Evolutionary conservation across 2,113 vertebrate species (phyloP).

Genomic region (Archocentrus centrarchus): DNA sequence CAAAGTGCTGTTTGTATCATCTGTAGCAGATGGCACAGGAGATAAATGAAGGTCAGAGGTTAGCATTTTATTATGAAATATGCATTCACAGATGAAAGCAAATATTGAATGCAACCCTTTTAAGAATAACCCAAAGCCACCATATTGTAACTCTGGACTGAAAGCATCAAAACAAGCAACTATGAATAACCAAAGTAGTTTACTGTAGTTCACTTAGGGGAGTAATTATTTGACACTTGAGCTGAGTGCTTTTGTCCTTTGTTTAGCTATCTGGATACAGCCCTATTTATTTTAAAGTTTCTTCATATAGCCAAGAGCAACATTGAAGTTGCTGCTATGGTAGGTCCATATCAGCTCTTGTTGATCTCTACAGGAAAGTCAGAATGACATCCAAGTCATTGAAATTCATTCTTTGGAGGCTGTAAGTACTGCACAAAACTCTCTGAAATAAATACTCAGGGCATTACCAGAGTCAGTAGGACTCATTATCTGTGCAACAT

Average conservation of each 20-base stretch:
- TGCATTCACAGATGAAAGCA: neutral
- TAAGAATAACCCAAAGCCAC: neutral
- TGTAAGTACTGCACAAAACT: neutral
- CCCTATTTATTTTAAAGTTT: neutral
- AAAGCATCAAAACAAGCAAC: neutral
- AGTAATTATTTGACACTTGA: neutral
- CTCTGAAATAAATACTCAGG: neutral
- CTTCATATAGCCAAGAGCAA: neutral
- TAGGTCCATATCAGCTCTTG: neutral
- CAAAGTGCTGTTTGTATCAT: neutral
- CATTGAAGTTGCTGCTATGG: neutral
- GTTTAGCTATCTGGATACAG: neutral
- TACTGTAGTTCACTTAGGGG: neutral
- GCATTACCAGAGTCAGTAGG: neutral
- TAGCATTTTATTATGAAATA: slow-evolving; percentile 1
- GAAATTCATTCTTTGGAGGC: neutral
- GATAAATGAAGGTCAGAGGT: slow-evolving; percentile 24
- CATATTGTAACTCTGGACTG: neutral
- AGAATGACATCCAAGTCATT: neutral
- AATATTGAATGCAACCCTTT: neutral
- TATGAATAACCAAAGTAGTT: no score
- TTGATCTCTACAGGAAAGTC: neutral
- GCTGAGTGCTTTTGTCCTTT: neutral
- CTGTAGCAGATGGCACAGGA: slow-evolving; percentile 32
- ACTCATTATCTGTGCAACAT: neutral